phyloP scores from a whole-genome alignment of 2,797 vertebrate species.

The Onychomys leucogaster region DNA sequence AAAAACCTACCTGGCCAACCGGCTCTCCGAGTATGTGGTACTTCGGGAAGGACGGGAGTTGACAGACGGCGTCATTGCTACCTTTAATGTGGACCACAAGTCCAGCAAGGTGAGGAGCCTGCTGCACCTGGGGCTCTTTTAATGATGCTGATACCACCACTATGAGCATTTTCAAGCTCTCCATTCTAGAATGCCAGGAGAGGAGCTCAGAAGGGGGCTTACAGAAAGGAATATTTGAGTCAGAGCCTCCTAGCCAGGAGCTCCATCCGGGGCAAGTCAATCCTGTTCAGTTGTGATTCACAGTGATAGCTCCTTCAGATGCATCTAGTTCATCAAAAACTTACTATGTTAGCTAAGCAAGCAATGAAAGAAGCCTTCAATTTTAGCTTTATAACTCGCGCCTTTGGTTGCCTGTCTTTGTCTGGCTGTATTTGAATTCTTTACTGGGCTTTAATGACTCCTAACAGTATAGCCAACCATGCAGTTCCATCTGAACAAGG shows the following conservation, averaged over 20 bases:
- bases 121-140: neutral
- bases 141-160: neutral
- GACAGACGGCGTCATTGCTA: constrained; percentile 92
- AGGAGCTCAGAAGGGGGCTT: neutral
- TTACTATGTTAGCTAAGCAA: neutral
- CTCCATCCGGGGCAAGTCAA: fast-evolving
- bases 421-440: constrained; percentile 44
- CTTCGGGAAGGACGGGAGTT: constrained; percentile 92
- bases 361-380: constrained; percentile 34
- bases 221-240: neutral
- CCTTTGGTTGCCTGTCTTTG: constrained; percentile 32
- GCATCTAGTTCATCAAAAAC: neutral
- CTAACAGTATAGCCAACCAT: constrained; percentile 12
- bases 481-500: neutral
- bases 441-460: constrained; percentile 40
- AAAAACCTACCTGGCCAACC: constrained; percentile 96
- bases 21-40: constrained; percentile 93
- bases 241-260: neutral
- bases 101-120: constrained; percentile 94
- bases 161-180: fast-evolving
- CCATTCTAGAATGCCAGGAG: neutral
- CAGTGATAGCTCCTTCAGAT: neutral
- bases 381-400: constrained; percentile 16
- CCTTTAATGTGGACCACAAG: constrained; percentile 98
- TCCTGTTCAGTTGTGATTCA: neutral